These are phyloP conservation scores for Nephrotoma appendiculata DNA, from an alignment of 2,888 invertebrate genomes.

Conservation along the genomic window DNA sequence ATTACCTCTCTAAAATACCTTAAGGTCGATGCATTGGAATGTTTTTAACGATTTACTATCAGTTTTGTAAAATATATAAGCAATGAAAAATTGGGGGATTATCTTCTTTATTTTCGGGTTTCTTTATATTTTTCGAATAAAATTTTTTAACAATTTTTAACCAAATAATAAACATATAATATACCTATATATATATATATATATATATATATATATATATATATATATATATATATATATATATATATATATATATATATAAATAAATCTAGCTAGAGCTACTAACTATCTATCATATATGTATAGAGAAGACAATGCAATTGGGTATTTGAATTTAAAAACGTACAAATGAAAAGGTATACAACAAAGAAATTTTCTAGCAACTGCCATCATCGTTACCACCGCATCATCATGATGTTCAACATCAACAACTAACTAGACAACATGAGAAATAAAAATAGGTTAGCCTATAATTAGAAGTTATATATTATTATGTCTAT, in stretches of 20 bases:
- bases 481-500: background rate
- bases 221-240: no score
- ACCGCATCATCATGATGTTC: background rate
- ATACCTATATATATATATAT: background rate
- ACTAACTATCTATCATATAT: background rate
- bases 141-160: no score
- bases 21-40: background rate
- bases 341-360: background rate
- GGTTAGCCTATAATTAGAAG: background rate
- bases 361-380: background rate
- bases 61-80: no score
- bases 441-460: background rate
- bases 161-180: background rate
- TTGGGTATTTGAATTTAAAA: background rate
- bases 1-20: background rate
- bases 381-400: background rate
- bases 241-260: no score
- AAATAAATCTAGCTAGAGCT: no score
- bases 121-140: background rate
- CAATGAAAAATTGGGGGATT: background rate
- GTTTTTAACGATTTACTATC: background rate
- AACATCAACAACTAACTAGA: background rate
- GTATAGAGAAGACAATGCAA: background rate
- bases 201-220: no score
- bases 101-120: background rate